phyloP scores from a whole-genome alignment of 2,797 vertebrate species.

The Rallus crepitans region DNA sequence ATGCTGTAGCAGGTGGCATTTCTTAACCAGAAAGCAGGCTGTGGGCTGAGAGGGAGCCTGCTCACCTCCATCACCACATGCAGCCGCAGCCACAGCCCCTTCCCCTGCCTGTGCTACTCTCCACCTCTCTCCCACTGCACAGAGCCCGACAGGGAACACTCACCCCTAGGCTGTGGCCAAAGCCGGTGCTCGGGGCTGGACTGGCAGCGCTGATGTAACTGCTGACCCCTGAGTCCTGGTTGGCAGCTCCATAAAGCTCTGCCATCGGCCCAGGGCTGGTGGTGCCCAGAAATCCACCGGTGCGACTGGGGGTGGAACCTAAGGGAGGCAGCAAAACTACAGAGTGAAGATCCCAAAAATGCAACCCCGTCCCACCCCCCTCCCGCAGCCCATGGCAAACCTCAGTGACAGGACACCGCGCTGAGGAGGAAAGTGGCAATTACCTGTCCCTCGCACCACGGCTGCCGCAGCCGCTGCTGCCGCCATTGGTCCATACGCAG shows the following conservation, averaged over 20 bases:
- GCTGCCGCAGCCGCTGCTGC: constrained; percentile 92
- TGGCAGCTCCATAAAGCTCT: constrained; percentile 93
- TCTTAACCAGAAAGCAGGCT: not conserved
- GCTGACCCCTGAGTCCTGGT: constrained; percentile 97
- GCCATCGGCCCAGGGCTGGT: constrained; percentile 99
- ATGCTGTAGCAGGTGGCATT: not conserved
- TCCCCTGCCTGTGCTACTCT: not conserved
- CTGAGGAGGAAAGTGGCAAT: constrained; percentile 31
- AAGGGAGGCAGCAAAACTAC: constrained; percentile 79
- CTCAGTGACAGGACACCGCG: rapidly evolving
- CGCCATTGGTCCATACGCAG: constrained; percentile 96
- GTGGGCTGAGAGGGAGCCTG: not conserved
- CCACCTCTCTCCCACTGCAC: not conserved
- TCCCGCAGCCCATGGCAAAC: not conserved
- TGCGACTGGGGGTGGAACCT: constrained; percentile 93
- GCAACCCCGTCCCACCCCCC: constrained; percentile 2
- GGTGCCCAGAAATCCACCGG: constrained; percentile 96
- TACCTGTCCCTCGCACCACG: constrained; percentile 92
- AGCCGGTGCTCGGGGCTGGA: constrained; percentile 95
- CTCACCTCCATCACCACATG: rapidly evolving
- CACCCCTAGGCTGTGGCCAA: constrained; percentile 97
- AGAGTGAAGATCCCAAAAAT: constrained; percentile 75
- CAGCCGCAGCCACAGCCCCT: not conserved
- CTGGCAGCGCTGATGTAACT: constrained; percentile 99
- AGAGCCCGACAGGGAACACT: constrained; percentile 68